Evolutionary conservation across 2,888 invertebrate genomes (phyloP).

Genomic region (Neelides folsomi): DNA sequence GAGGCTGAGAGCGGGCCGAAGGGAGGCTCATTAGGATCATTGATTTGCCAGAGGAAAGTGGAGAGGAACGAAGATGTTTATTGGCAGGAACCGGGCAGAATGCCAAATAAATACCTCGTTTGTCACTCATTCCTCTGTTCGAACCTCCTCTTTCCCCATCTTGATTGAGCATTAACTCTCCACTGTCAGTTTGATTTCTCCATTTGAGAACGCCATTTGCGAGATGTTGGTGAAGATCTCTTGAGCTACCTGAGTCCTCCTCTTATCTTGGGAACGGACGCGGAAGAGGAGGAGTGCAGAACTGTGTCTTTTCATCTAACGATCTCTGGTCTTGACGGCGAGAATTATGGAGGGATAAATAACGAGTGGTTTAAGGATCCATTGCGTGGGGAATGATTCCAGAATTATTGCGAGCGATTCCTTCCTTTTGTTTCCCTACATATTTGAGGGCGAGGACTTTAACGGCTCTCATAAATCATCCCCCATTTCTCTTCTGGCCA

Average conservation of each 20-base stretch:
- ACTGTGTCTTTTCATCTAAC: slow-evolving; percentile 34
- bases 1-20: not conserved
- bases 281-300: slow-evolving; percentile 34
- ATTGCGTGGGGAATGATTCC: no score
- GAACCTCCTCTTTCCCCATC: slow-evolving; percentile 11
- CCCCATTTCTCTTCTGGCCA: slow-evolving; percentile 5
- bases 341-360: slow-evolving; percentile 10
- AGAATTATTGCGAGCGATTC: slow-evolving; percentile 32
- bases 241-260: no score
- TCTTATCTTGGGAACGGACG: slow-evolving; percentile 13
- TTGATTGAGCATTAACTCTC: slow-evolving; percentile 20
- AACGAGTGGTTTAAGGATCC: no score
- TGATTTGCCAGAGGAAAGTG: not conserved
- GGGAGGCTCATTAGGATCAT: not conserved
- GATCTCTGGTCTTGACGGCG: slow-evolving; percentile 33
- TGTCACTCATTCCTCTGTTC: slow-evolving; percentile 15
- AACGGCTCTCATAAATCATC: slow-evolving; percentile 35
- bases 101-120: slow-evolving; percentile 26
- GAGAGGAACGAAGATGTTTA: not conserved
- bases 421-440: slow-evolving; percentile 30
- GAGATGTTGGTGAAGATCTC: no score
- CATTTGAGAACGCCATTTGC: no score
- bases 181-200: slow-evolving; percentile 8
- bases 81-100: slow-evolving; percentile 12
- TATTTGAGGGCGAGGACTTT: slow-evolving; percentile 30